These are phyloP conservation scores for Andrena praecox DNA, from an alignment of 2,888 invertebrate species.

Conservation along the genomic window DNA sequence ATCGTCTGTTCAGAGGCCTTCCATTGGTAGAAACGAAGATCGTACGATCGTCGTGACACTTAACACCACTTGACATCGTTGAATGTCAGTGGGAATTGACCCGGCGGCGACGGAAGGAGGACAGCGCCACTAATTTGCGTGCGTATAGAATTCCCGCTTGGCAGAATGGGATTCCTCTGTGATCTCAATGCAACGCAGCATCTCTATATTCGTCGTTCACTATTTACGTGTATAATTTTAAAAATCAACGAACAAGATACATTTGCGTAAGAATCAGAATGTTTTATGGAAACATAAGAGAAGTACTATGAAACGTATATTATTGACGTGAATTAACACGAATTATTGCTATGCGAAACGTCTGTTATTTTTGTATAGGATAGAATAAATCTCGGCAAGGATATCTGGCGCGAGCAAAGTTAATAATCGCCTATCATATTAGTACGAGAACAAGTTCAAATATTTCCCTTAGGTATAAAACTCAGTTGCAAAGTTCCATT, in stretches of 20 bases:
- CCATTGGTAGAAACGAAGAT: slow-evolving; percentile 62
- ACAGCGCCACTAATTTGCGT: slow-evolving; percentile 46
- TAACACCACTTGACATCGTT: slow-evolving; percentile 71
- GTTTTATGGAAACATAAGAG: too few relatives aligned
- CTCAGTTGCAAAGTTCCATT: background rate
- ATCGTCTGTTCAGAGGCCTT: slow-evolving; percentile 52
- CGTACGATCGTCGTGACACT: slow-evolving; percentile 68
- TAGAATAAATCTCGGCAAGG: too few relatives aligned
- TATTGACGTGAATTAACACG: too few relatives aligned
- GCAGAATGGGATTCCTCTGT: slow-evolving; percentile 13
- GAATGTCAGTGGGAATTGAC: slow-evolving; percentile 66
- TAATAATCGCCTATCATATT: background rate
- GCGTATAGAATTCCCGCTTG: slow-evolving; percentile 37
- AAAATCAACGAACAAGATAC: too few relatives aligned
- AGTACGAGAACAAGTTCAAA: slow-evolving; percentile 2
- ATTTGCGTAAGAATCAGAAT: too few relatives aligned
- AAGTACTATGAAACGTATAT: too few relatives aligned
- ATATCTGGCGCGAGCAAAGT: too few relatives aligned
- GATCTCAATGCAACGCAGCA: background rate
- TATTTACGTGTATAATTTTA: too few relatives aligned
- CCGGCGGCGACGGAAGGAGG: slow-evolving; percentile 51
- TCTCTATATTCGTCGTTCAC: too few relatives aligned
- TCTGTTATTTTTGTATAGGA: too few relatives aligned
- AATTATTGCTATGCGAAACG: too few relatives aligned
- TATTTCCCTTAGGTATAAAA: background rate